Conservation (phyloP, 2,888 invertebrate species). For the Stenichneumon culpator region DNA sequence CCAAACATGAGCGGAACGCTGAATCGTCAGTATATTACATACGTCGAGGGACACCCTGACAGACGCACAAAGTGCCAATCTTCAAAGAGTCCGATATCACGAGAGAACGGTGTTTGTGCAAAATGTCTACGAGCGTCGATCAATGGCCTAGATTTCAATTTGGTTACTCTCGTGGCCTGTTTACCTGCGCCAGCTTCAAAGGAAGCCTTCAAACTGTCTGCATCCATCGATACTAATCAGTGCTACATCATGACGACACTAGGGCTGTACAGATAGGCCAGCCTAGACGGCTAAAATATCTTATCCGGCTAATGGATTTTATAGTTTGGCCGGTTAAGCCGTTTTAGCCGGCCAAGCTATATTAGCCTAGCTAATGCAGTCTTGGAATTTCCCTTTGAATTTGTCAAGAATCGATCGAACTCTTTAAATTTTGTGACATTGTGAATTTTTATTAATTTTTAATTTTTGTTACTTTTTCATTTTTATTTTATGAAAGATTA, state of each 20-base stretch:
- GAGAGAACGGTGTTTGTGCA: not conserved
- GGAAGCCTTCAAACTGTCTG: slow-evolving; percentile 28
- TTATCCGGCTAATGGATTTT: too few species aligned
- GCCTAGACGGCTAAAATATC: too few species aligned
- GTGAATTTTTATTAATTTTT: too few species aligned
- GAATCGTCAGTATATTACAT: not conserved
- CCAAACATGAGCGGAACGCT: not conserved
- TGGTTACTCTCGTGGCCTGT: not conserved
- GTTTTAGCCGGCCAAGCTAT: too few species aligned
- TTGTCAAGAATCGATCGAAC: too few species aligned
- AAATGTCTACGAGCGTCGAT: not conserved
- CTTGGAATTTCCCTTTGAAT: too few species aligned
- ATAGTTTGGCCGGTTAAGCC: too few species aligned
- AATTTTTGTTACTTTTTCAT: too few species aligned
- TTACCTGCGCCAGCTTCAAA: slow-evolving; percentile 23
- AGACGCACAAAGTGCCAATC: not conserved
- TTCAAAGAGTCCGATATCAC: not conserved
- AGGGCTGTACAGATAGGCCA: too few species aligned
- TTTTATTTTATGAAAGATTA: too few species aligned
- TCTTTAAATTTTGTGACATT: too few species aligned
- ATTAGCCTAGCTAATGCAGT: too few species aligned
- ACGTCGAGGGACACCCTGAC: not conserved
- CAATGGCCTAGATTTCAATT: not conserved
- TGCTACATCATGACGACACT: slow-evolving; percentile 25
- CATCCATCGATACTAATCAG: slow-evolving; percentile 21